Evolutionary conservation across 37 sponge, comb jelly and placozoan species (phyloP).

Genomic region (Dysidea cf. avara): DNA sequence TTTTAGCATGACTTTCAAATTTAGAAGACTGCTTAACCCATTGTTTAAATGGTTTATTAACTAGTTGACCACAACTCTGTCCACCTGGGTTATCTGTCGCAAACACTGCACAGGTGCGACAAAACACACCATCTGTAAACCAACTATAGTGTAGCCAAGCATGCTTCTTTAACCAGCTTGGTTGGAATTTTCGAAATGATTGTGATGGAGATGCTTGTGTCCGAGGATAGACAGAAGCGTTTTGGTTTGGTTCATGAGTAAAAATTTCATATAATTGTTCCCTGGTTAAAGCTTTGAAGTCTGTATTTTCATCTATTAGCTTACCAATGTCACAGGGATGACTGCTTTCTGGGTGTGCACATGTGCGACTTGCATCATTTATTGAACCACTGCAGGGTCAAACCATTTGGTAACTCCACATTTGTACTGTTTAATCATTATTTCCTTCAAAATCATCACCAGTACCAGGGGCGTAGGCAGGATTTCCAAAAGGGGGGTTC

Average conservation of each 20-base stretch:
- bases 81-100: conserved; percentile 37
- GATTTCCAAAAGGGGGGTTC: no score
- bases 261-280: no score
- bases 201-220: conserved; percentile 34
- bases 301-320: no score
- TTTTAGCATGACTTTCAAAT: conserved; percentile 14
- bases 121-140: conserved; percentile 42
- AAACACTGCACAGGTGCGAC: conserved; percentile 54
- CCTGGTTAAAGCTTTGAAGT: no score
- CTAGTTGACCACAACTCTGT: conserved; percentile 36
- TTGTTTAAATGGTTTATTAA: conserved; percentile 34
- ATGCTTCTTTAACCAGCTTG: conserved; percentile 41
- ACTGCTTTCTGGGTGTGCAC: no score
- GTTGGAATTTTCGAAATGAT: conserved; percentile 47
- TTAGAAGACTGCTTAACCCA: conserved; percentile 20
- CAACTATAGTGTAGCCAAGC: conserved; percentile 52
- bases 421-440: no score
- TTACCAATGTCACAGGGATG: no score
- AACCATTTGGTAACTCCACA: no score
- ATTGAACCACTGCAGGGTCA: no score
- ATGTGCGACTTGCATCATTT: no score
- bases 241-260: conserved; percentile 16
- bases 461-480: no score
- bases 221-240: conserved; percentile 42
- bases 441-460: no score